Evolutionary conservation across 2,797 vertebrate species (phyloP).

Genomic region (Florisuga fusca): DNA sequence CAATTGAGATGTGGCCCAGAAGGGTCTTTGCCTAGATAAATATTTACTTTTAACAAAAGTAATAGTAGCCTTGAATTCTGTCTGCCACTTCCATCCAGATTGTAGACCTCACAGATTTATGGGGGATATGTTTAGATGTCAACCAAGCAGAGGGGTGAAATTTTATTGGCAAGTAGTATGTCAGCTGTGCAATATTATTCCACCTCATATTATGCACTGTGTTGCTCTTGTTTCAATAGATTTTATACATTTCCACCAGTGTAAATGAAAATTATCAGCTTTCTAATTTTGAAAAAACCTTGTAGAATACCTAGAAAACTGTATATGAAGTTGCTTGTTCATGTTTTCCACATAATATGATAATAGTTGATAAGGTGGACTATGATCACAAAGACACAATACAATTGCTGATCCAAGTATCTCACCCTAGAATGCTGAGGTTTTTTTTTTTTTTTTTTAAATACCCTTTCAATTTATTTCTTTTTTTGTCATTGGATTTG

Average conservation of each 20-base stretch:
- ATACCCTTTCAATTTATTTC: neutral
- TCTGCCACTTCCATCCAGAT: neutral
- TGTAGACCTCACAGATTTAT: neutral
- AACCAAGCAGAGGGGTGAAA: neutral
- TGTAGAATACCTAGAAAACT: neutral
- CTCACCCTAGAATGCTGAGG: neutral
- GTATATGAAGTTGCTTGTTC: neutral
- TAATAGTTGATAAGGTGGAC: neutral
- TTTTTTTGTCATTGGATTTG: neutral
- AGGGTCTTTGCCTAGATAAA: slow-evolving; percentile 31
- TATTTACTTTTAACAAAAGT: slow-evolving; percentile 38
- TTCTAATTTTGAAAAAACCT: neutral
- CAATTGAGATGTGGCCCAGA: slow-evolving; percentile 20
- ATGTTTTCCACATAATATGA: neutral
- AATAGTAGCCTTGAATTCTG: neutral
- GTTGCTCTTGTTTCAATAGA: neutral
- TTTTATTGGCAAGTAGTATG: neutral
- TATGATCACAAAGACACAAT: neutral
- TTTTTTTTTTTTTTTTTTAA: neutral
- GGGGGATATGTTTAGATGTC: neutral
- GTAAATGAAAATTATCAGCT: neutral
- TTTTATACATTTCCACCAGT: neutral
- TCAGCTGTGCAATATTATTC: neutral
- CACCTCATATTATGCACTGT: neutral
- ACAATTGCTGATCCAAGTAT: neutral